Evolutionary conservation across 2,113 vertebrate species (phyloP).

Genomic region (Labeo catla): DNA sequence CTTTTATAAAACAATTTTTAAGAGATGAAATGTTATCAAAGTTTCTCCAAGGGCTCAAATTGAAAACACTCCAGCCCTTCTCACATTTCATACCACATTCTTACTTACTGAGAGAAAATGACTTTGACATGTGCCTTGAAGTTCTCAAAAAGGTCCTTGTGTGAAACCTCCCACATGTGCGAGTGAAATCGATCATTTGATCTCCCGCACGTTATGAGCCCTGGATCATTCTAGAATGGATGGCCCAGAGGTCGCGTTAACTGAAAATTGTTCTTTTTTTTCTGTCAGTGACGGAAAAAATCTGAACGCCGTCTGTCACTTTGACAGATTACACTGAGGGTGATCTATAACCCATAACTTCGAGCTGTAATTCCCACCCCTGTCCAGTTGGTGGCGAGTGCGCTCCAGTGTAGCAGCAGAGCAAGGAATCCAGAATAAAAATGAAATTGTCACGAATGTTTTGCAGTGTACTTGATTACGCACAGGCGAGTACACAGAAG

Average conservation of each 20-base stretch:
- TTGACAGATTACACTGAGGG: no score
- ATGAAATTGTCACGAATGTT: no score
- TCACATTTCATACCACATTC: conserved; percentile 48
- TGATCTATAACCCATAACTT: no score
- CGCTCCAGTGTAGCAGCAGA: no score
- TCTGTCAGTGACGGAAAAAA: no score
- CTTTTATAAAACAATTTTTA: background rate
- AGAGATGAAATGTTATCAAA: background rate
- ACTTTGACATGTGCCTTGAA: conserved; percentile 44
- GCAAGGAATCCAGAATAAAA: no score
- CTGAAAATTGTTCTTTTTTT: no score
- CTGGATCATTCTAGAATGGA: conserved; percentile 38
- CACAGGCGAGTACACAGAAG: no score
- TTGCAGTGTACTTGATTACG: no score
- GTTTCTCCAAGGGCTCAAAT: background rate
- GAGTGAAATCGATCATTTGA: conserved; percentile 41
- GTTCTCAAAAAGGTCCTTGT: conserved; percentile 34
- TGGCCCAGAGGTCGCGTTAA: background rate
- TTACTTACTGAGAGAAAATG: conserved; percentile 38
- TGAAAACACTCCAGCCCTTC: conserved; percentile 36
- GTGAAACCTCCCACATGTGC: conserved; percentile 41
- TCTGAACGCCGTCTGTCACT: no score
- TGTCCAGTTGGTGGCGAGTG: no score
- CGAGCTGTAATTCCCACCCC: no score
- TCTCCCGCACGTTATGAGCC: conserved; percentile 32